Evolutionary conservation across 2,113 vertebrate genomes (phyloP).

Genomic region (Stegostoma tigrinum): DNA sequence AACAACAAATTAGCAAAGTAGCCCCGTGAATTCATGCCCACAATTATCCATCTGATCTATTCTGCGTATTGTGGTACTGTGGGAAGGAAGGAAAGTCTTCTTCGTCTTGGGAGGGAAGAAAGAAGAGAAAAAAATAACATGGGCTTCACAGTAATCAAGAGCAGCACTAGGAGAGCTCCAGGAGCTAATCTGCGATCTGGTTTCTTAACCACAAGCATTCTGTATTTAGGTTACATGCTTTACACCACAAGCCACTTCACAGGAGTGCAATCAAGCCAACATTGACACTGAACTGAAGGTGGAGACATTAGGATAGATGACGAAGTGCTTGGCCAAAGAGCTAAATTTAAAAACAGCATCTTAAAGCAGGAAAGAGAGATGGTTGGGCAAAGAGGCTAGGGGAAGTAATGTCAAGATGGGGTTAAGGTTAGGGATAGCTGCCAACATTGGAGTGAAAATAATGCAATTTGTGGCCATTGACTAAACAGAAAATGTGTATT

Average conservation of each 20-base stretch:
- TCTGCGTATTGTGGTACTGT: background rate
- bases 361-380: background rate
- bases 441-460: background rate
- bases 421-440: background rate
- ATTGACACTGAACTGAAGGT: background rate
- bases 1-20: background rate
- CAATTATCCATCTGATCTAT: background rate
- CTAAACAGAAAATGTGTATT: background rate
- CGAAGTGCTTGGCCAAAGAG: background rate
- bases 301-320: background rate
- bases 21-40: background rate
- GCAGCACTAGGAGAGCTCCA: background rate
- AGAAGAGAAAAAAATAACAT: background rate
- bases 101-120: background rate
- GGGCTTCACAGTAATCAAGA: background rate
- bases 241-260: background rate
- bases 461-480: background rate
- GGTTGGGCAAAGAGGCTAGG: background rate
- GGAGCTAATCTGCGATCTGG: background rate
- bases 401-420: too few species aligned
- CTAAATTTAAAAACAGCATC: background rate
- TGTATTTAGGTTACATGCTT: background rate
- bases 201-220: background rate
- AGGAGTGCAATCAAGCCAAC: background rate
- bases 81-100: background rate